These are phyloP conservation scores for Lepus americanus DNA, from an alignment of 2,113 vertebrate genomes.

Conservation along the genomic window DNA sequence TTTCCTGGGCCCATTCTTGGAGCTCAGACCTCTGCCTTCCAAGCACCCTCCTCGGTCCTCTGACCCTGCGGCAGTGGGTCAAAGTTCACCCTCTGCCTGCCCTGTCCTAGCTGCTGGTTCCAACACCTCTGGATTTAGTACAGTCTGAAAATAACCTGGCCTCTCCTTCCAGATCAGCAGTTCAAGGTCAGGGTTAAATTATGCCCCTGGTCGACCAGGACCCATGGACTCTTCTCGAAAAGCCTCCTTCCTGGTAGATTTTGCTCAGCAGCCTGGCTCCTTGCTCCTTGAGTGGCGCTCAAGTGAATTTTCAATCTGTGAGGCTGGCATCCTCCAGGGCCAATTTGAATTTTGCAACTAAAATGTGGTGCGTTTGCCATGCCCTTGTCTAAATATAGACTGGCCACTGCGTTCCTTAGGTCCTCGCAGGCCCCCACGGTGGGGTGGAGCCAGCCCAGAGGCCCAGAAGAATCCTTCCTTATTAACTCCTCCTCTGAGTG, in stretches of 20 bases:
- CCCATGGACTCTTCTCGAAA: neutral
- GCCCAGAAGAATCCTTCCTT: slow-evolving; percentile 1
- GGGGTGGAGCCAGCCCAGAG: neutral
- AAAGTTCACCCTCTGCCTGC: slow-evolving; percentile 41
- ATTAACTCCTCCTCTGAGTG: neutral
- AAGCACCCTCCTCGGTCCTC: neutral
- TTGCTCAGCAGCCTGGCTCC: neutral
- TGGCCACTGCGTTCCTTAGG: neutral
- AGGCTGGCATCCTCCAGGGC: slow-evolving; percentile 13
- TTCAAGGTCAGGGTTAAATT: slow-evolving; percentile 65
- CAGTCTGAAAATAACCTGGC: slow-evolving; percentile 72
- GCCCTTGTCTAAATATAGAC: slow-evolving; percentile 64
- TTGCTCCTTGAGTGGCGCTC: slow-evolving; percentile 8
- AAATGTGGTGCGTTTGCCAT: neutral
- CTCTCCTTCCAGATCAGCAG: slow-evolving; percentile 44
- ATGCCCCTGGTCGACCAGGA: neutral
- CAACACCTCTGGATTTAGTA: slow-evolving; percentile 73
- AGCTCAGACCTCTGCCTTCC: neutral
- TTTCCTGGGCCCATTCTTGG: neutral
- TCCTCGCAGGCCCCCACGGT: accelerated
- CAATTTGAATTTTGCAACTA: slow-evolving; percentile 44
- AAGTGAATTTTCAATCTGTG: neutral
- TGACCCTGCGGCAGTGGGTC: slow-evolving; percentile 40
- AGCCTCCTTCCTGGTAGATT: neutral
- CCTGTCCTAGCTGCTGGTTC: neutral